phyloP scores from a whole-genome alignment of 2,888 invertebrate genomes.

The Eulithis prunata region DNA sequence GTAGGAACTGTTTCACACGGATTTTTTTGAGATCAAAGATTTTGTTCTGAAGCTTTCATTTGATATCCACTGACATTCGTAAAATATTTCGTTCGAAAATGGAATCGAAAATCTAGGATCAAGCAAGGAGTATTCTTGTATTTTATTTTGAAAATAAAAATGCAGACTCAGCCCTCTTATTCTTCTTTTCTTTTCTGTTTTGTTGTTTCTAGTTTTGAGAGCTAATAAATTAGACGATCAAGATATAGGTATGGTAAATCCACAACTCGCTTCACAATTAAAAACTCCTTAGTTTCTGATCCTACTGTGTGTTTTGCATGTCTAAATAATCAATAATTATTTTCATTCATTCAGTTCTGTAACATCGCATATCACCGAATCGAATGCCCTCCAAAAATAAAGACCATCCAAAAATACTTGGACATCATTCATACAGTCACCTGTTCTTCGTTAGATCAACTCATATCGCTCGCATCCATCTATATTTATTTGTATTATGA shows the following conservation, averaged over 20 bases:
- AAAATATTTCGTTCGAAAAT: too few species aligned
- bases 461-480: conserved; percentile 38
- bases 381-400: conserved; percentile 33
- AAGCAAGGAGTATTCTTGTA: too few species aligned
- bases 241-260: too few species aligned
- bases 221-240: too few species aligned
- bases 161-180: too few species aligned
- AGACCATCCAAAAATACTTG: conserved; percentile 33
- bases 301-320: background rate
- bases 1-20: conserved; percentile 12
- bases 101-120: too few species aligned
- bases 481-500: conserved; percentile 44
- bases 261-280: too few species aligned
- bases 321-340: background rate
- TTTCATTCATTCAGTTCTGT: background rate
- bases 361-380: conserved; percentile 16
- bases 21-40: conserved; percentile 20
- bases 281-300: too few species aligned
- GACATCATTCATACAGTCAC: conserved; percentile 40
- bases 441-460: conserved; percentile 41
- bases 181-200: too few species aligned
- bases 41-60: conserved; percentile 3
- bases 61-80: background rate
- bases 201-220: too few species aligned
- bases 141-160: too few species aligned